These are phyloP conservation scores for Perca schrenkii DNA, from an alignment of 2,113 vertebrate genomes.

Conservation along the genomic window DNA sequence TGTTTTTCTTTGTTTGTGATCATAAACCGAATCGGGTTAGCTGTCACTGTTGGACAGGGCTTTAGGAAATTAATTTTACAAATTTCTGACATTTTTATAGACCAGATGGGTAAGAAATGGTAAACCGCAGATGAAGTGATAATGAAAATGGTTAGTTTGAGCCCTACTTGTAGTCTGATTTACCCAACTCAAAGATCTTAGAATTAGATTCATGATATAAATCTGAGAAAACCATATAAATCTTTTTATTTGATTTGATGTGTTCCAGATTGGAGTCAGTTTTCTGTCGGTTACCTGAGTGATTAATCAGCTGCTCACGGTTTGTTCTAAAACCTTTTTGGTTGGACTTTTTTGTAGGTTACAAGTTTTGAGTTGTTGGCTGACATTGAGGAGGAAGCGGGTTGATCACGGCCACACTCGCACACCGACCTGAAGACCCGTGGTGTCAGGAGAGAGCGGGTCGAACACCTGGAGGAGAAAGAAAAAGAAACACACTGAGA, in stretches of 20 bases:
- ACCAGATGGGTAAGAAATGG: not conserved
- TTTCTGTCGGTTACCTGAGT: not conserved
- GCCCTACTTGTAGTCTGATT: not conserved
- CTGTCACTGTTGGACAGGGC: not conserved
- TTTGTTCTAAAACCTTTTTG: not conserved
- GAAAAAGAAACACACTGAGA: constrained; percentile 51
- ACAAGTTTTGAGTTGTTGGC: constrained; percentile 68
- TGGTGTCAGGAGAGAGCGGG: constrained; percentile 33
- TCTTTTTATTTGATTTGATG: not conserved
- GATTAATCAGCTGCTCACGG: not conserved
- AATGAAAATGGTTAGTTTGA: not conserved
- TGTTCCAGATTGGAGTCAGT: not conserved
- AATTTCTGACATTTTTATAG: not conserved
- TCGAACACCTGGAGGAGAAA: constrained; percentile 42
- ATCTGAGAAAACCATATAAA: not conserved
- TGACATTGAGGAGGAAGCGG: constrained; percentile 58
- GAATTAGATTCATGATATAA: not conserved
- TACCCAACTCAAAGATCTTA: too few relatives aligned
- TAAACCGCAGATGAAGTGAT: not conserved
- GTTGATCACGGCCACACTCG: constrained; percentile 55
- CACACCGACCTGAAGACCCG: constrained; percentile 50
- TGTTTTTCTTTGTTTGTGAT: not conserved
- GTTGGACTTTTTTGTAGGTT: constrained; percentile 47
- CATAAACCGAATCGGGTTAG: not conserved
- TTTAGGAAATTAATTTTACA: not conserved